Conservation (phyloP, 2,888 invertebrate genomes). For the Beris morrisii region DNA sequence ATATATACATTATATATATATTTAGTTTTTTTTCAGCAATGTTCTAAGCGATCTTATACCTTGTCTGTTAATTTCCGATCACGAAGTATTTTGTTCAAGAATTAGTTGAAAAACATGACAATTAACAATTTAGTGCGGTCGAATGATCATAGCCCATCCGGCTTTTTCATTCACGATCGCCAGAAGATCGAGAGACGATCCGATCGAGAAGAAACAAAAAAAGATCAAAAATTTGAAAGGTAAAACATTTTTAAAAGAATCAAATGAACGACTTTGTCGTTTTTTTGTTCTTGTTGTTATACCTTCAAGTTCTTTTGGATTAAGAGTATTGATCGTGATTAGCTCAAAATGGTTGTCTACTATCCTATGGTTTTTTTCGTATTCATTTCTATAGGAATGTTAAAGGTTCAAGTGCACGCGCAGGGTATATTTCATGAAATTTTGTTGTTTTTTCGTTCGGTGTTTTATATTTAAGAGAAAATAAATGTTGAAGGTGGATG, state of each 20-base stretch:
- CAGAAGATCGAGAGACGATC: constrained; percentile 1
- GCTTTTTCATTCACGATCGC: constrained; percentile 8
- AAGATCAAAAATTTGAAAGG: constrained; percentile 10
- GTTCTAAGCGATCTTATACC: not conserved
- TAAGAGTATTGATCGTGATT: constrained; percentile 25
- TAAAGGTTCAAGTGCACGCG: constrained; percentile 28
- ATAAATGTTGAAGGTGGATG: constrained; percentile 19
- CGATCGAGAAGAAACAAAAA: not conserved
- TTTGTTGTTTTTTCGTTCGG: not conserved
- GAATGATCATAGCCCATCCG: constrained; percentile 26
- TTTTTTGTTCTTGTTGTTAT: not conserved
- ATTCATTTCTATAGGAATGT: constrained; percentile 2
- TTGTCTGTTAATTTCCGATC: constrained; percentile 33
- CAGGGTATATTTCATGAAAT: constrained; percentile 24
- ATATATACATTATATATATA: not conserved
- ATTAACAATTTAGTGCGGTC: constrained; percentile 39
- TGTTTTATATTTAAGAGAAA: constrained; percentile 18
- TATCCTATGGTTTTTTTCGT: too few species aligned
- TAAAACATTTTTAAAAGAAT: constrained; percentile 10
- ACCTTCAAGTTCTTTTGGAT: constrained; percentile 17
- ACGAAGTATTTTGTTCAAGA: constrained; percentile 37
- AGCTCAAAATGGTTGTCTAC: constrained; percentile 24
- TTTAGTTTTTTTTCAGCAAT: not conserved
- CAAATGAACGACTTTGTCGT: constrained; percentile 10
- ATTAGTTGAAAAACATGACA: constrained; percentile 39